phyloP scores from a whole-genome alignment of 2,888 invertebrate genomes.

The Horisme vitalbata region DNA sequence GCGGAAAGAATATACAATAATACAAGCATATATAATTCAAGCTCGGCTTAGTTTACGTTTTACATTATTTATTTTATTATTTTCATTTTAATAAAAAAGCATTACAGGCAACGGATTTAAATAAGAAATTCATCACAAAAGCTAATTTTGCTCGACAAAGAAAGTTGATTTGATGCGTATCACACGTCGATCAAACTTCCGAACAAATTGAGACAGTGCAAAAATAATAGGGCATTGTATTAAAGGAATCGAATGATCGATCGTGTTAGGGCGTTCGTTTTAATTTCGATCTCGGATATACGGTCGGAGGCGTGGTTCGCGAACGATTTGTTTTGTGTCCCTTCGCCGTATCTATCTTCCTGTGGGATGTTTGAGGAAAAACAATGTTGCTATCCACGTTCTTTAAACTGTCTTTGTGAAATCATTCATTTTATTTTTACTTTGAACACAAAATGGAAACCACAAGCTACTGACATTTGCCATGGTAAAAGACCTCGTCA shows the following conservation, averaged over 20 bases:
- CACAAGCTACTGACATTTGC: too few species aligned
- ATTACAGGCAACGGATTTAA: background rate
- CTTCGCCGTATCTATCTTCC: constrained; percentile 41
- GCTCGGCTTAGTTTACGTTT: too few species aligned
- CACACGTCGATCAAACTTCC: constrained; percentile 62
- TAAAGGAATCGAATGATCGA: constrained; percentile 80
- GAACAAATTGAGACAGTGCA: constrained; percentile 76
- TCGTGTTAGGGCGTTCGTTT: constrained; percentile 77
- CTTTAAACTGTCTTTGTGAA: constrained; percentile 8
- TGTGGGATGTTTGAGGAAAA: constrained; percentile 24
- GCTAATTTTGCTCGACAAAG: constrained; percentile 50
- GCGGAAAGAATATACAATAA: too few species aligned
- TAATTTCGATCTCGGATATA: constrained; percentile 79
- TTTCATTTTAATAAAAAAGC: background rate
- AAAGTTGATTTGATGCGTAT: constrained; percentile 57
- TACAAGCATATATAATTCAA: too few species aligned
- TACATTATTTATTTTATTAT: too few species aligned
- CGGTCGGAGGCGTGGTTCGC: constrained; percentile 73
- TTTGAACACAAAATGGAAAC: background rate
- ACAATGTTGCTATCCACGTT: constrained; percentile 16
- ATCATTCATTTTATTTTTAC: background rate
- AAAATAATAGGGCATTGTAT: constrained; percentile 75
- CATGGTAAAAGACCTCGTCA: too few species aligned
- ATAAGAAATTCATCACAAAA: constrained; percentile 33
- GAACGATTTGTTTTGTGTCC: constrained; percentile 80